Percentiles rank a stretch among this genome's conserved stretches.
Conservation (phyloP, 2,888 invertebrate species). For the Metalampra italica region DNA sequence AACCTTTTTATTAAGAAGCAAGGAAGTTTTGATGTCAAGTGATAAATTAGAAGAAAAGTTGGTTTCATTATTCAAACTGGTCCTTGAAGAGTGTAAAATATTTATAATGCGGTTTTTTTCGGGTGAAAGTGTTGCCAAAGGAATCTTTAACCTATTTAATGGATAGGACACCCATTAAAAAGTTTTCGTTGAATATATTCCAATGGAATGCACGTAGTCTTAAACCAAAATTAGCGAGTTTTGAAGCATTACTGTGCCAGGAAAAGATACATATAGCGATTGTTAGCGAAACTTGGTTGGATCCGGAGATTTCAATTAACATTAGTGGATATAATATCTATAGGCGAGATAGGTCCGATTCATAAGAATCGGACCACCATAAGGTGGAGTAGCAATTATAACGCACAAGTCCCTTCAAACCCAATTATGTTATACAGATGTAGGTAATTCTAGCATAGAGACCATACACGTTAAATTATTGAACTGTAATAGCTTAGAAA, state of each 20-base stretch:
- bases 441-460: background rate
- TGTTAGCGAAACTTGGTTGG: constrained; percentile 9
- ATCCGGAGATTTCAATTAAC: background rate
- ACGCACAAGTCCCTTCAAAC: background rate
- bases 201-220: constrained; percentile 15
- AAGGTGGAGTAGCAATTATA: constrained; percentile 4
- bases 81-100: background rate
- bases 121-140: background rate
- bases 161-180: constrained; percentile 9
- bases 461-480: constrained; percentile 1
- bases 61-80: background rate
- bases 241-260: constrained; percentile 9
- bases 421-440: background rate
- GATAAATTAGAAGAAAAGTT: background rate
- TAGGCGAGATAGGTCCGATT: no score
- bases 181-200: constrained; percentile 15
- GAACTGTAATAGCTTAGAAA: background rate
- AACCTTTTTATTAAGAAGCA: background rate
- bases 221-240: constrained; percentile 8
- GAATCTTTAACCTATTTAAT: background rate
- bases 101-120: background rate
- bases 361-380: no score
- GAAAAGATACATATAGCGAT: constrained; percentile 6
- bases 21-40: background rate
- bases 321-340: background rate